phyloP scores from a whole-genome alignment of 2,888 invertebrate species.

The Nephrotoma flavescens region DNA sequence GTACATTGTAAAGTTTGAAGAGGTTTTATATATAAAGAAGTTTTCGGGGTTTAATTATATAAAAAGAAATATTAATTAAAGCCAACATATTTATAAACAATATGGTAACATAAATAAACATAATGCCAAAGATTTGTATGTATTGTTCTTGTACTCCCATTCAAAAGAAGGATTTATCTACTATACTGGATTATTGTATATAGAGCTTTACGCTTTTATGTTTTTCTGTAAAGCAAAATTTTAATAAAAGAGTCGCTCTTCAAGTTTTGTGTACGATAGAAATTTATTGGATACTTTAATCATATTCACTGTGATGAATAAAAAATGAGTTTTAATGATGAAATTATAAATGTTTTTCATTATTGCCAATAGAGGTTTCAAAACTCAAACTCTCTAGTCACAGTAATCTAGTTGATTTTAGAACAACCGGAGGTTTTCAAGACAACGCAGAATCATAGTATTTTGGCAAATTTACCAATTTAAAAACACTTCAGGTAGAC shows the following conservation, averaged over 20 bases:
- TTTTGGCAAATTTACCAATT: too few relatives aligned
- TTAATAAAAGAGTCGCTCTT: not conserved
- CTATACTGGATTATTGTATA: not conserved
- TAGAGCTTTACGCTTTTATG: not conserved
- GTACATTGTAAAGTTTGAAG: not conserved
- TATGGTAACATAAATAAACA: not conserved
- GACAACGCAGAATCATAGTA: too few relatives aligned
- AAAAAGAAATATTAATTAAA: not conserved
- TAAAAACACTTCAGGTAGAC: too few relatives aligned
- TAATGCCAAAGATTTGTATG: not conserved
- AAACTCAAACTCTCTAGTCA: too few relatives aligned
- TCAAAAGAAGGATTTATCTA: not conserved
- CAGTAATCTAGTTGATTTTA: too few relatives aligned
- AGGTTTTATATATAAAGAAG: not conserved
- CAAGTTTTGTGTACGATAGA: not conserved
- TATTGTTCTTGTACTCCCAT: not conserved
- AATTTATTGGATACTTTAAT: not conserved
- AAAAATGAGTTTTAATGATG: not conserved
- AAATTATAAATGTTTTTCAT: too few relatives aligned
- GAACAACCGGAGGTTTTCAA: too few relatives aligned
- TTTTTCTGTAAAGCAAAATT: not conserved
- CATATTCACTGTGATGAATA: not conserved
- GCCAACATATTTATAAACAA: not conserved
- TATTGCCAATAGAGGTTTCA: too few relatives aligned
- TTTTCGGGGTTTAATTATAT: not conserved